phyloP scores from a whole-genome alignment of 2,888 invertebrate genomes.

The Tenthredo distinguenda region DNA sequence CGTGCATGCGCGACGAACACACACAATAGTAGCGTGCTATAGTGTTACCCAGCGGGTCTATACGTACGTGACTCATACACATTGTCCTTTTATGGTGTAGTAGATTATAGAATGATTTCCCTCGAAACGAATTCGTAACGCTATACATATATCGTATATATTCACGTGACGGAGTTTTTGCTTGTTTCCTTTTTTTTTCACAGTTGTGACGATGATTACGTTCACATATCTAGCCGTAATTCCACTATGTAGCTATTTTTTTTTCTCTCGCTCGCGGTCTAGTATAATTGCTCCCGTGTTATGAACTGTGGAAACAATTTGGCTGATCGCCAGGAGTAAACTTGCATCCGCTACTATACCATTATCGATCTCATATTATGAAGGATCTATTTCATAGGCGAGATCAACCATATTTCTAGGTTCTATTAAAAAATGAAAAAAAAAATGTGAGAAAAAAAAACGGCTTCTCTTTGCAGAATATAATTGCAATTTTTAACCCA shows the following conservation, averaged over 20 bases:
- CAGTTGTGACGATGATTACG: conserved; percentile 48
- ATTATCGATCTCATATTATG: background rate
- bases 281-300: background rate
- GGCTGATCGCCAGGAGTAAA: conserved; percentile 27
- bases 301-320: background rate
- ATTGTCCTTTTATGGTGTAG: background rate
- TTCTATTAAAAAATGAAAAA: background rate
- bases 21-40: no score
- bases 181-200: background rate
- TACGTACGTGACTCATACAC: conserved; percentile 17
- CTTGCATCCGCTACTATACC: background rate
- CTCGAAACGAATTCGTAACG: conserved; percentile 23
- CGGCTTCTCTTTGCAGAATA: background rate
- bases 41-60: no score
- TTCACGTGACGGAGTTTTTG: background rate
- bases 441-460: background rate
- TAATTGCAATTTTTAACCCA: background rate
- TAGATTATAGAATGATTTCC: conserved; percentile 25
- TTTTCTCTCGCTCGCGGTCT: background rate
- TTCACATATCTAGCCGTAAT: conserved; percentile 14
- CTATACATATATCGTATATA: background rate
- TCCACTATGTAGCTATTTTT: background rate
- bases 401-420: background rate
- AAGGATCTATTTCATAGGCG: background rate
- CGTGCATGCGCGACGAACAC: background rate